These are phyloP conservation scores for Hemicordylus capensis DNA, from an alignment of 2,113 vertebrate species.

Conservation along the genomic window DNA sequence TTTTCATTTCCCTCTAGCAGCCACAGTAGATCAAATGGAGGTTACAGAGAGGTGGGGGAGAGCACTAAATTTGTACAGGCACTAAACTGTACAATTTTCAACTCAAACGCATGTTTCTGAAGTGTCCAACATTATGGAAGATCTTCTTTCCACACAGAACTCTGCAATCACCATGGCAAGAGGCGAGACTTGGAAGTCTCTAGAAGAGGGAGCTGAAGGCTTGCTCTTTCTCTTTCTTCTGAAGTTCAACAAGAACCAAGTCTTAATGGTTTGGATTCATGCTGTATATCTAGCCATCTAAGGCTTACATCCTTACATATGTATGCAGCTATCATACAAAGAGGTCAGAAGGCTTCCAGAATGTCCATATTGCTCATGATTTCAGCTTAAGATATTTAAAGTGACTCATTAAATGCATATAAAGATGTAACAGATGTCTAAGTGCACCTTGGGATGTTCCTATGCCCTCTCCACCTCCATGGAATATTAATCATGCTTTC, in stretches of 20 bases:
- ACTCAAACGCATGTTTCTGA: no score
- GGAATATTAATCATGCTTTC: conserved; percentile 33
- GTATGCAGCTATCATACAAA: not conserved
- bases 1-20: no score
- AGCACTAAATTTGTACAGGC: no score
- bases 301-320: not conserved
- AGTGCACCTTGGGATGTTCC: conserved; percentile 3
- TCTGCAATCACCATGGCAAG: no score
- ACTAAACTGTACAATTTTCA: no score
- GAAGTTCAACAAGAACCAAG: not conserved
- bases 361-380: conserved; percentile 5
- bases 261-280: not conserved
- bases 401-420: not conserved
- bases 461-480: not conserved
- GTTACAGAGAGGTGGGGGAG: no score
- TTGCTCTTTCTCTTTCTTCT: not conserved
- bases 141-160: no score
- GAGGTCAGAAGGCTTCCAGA: conserved; percentile 3
- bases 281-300: not conserved
- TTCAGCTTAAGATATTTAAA: conserved; percentile 13
- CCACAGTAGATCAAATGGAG: no score
- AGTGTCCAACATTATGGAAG: no score
- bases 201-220: not conserved
- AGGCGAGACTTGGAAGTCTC: no score
- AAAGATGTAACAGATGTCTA: conserved; percentile 24